Evolutionary conservation across 1,140 invertebrate species (phyloP).

Genomic region (Trichogramma pretiosum): DNA sequence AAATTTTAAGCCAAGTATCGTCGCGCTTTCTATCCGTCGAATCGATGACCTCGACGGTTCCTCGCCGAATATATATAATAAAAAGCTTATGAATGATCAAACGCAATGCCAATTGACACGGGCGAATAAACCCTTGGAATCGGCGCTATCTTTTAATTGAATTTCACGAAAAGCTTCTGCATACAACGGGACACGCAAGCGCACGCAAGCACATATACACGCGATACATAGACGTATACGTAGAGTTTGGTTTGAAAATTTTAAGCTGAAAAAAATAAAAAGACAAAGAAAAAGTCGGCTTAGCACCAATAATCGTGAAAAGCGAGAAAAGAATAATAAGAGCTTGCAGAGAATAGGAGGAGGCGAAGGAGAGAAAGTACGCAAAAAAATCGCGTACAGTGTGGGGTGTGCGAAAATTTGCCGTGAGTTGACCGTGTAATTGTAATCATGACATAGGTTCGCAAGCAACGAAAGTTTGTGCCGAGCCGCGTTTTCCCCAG

Average conservation of each 20-base stretch:
- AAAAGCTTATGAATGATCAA: too few species aligned
- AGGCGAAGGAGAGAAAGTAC: background rate
- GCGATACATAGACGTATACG: too few species aligned
- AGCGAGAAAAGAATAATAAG: too few species aligned
- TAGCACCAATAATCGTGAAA: background rate
- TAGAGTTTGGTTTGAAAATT: too few species aligned
- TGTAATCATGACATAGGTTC: constrained; percentile 16
- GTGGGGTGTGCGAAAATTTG: constrained; percentile 1
- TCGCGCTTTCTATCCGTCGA: too few species aligned
- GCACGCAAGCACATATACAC: too few species aligned
- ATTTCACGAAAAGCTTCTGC: constrained; percentile 2
- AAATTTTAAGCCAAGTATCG: background rate
- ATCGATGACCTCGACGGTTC: too few species aligned
- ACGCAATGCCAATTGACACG: constrained; percentile 7
- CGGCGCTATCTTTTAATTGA: constrained; percentile 11
- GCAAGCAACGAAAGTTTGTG: constrained; percentile 15
- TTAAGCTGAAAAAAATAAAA: too few species aligned
- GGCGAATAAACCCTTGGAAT: constrained; percentile 11
- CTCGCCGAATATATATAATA: constrained; percentile 8
- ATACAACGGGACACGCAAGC: background rate
- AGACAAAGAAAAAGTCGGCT: too few species aligned
- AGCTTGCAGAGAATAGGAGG: background rate
- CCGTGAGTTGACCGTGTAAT: constrained; percentile 10
- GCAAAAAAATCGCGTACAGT: background rate
- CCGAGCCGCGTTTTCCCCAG: constrained; percentile 9